Evolutionary conservation across 2,888 invertebrate species (phyloP).

Genomic region (Leptopilina syphax): DNA sequence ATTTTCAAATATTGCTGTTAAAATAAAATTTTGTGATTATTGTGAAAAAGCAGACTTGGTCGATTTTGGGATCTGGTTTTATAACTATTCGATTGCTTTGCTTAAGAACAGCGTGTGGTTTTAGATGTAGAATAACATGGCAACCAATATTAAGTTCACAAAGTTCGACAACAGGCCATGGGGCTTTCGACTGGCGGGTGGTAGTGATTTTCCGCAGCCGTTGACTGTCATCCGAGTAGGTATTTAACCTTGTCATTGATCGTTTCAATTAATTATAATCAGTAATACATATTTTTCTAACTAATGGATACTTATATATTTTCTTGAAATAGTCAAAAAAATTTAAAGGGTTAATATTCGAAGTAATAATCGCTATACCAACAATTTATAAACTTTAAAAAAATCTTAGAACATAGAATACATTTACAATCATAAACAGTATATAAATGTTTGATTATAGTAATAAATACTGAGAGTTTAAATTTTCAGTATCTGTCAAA

Average conservation of each 20-base stretch:
- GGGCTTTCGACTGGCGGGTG: conserved; percentile 89
- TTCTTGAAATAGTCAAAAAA: too few relatives aligned
- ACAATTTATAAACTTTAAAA: too few relatives aligned
- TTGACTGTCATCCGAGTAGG: conserved; percentile 86
- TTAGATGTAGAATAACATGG: conserved; percentile 80
- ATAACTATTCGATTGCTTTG: neutral
- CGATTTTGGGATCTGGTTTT: neutral
- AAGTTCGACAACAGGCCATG: conserved; percentile 83
- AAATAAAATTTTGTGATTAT: neutral
- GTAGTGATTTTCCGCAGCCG: conserved; percentile 85
- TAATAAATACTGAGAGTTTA: too few relatives aligned
- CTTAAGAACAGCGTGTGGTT: conserved; percentile 52
- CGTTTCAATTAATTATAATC: conserved; percentile 22
- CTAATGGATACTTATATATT: neutral
- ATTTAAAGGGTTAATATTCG: too few relatives aligned
- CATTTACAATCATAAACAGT: too few relatives aligned
- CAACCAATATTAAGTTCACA: conserved; percentile 82
- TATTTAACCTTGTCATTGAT: conserved; percentile 49
- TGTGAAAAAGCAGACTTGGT: neutral
- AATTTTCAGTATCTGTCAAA: too few relatives aligned
- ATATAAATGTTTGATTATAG: too few relatives aligned
- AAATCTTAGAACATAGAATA: too few relatives aligned
- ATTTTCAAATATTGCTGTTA: neutral
- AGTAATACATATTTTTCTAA: neutral
- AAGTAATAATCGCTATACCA: too few relatives aligned